These are phyloP conservation scores for Dasyornis broadbenti DNA, from an alignment of 2,113 vertebrate genomes.

Conservation along the genomic window DNA sequence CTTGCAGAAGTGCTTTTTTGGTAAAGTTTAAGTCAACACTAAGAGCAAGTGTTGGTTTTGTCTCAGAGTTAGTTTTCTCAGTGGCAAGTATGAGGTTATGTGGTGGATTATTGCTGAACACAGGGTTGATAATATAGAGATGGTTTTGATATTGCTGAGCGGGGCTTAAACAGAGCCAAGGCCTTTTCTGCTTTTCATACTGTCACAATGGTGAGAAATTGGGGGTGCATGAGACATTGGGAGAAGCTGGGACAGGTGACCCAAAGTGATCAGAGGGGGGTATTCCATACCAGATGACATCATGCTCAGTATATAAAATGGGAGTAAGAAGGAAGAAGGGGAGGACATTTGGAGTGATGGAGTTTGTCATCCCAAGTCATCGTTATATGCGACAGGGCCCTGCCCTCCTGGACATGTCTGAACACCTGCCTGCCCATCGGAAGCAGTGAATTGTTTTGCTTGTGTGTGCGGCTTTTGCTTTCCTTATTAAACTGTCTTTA, in stretches of 20 bases:
- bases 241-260: neutral
- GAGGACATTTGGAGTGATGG: neutral
- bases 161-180: neutral
- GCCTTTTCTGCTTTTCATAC: neutral
- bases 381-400: fast-evolving
- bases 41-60: neutral
- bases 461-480: neutral
- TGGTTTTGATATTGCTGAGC: neutral
- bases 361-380: neutral
- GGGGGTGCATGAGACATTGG: neutral
- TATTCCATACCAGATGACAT: neutral
- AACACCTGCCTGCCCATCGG: neutral
- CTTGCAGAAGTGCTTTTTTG: neutral
- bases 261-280: neutral
- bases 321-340: neutral
- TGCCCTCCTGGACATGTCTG: neutral
- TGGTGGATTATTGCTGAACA: neutral
- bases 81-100: neutral
- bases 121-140: neutral
- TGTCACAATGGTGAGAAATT: neutral
- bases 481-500: neutral
- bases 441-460: neutral
- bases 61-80: neutral
- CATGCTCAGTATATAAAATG: neutral
- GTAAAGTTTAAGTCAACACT: neutral